Evolutionary conservation across 2,797 vertebrate genomes (phyloP), one percentile per base, ranked within the genome.

Genomic region (Diplodus puntazzo): DNA sequence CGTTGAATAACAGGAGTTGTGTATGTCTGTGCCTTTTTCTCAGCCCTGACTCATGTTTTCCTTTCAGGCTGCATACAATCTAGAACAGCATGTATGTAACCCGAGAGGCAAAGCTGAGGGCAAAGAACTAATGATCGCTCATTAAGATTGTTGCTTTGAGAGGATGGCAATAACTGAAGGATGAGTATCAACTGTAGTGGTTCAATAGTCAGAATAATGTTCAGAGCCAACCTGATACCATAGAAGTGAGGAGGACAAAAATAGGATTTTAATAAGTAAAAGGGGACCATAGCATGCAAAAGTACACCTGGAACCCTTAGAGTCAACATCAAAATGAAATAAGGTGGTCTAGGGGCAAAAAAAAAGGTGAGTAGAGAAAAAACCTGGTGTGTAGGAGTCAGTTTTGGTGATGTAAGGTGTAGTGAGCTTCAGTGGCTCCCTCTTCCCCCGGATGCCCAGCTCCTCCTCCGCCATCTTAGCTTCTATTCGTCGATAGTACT

Each of bases 331-430:
- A n/a, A n/a, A n/a, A n/a, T 23, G 4, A 49, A 54, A 65, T 17
- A 59, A 46, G 65, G n/a, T 20, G 18, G 14, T 53, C 16, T 0
- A 18, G 11, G 1, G 27, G 17, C n/a, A n/a, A 53, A 20, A 0
- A 45, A 52, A 57, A 61, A 42, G 14, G 11, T 30, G n/a, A 58
- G 0, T 0, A 1, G 14, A 72, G 3, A 18, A 54, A 54, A 60
- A 66, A 99, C 98, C 97, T 11, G 98, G 97, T 53, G 96, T 88
- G 1, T 99, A 98, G 0, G 90, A 84, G 66, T 97, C 97, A 0
- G 94, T 95, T 92, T 99, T 99, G 53, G 95, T 97, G 89, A 98
- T 96, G 67, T 98, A 98, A 0, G 98, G 98, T 0, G 97, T 99
- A 64, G 97, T 96, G 77, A 99, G 94, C 82, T 98, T 99, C 10